Base-by-base conservation (phyloP, 2,888 invertebrate species). In the Caenorhabditis becei region DNA sequence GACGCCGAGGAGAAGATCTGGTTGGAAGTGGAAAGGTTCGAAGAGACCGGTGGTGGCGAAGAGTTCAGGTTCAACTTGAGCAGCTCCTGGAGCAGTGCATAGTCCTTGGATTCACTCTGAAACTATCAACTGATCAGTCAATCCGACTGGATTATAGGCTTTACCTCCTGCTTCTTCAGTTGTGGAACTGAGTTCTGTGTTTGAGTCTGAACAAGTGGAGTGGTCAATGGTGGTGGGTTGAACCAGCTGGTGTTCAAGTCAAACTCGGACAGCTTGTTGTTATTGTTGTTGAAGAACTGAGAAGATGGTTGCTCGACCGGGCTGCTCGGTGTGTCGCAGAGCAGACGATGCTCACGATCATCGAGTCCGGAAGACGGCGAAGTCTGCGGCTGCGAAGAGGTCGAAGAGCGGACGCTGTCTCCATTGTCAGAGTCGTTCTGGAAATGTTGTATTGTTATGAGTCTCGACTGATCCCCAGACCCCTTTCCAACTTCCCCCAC, bases 381-480 rank as follows among this genome's bases (percentile, higher is more conserved):
- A 16, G 71, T 82, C 66, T 85, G 85, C 44, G 82, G 80, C 49
- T 83, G 83, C 20, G 80, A 80, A 2, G 82, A 82, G 24, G 82
- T 77, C 7, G 83, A 82, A n/a, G 83, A 83, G 35, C 83, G 77
- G 51, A 74, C 77, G 62, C 82, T 82, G 53, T 85, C 85, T 8
- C 82, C 77, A 26, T 71, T 77, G 32, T 83, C 85, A 5, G 80
- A 80, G 20, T 83, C 85, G 20, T 77, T 72, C 82, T 82, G 77
- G 26, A 82, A 81, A 28, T 7, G 10, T 4, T 10, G 10, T 7
- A 4, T 4, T 32, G 2, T 7, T 2, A 41, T 41, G 2, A 11
- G 41, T 41, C 14, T 14, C 41, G 2, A 7, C 11, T 32, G 32
- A 32, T 32, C 32, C 10, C 32, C n/a, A n/a, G 32, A 32, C 32